phyloP scores from a whole-genome alignment of 2,797 vertebrate genomes.

The Thunnus albacares region DNA sequence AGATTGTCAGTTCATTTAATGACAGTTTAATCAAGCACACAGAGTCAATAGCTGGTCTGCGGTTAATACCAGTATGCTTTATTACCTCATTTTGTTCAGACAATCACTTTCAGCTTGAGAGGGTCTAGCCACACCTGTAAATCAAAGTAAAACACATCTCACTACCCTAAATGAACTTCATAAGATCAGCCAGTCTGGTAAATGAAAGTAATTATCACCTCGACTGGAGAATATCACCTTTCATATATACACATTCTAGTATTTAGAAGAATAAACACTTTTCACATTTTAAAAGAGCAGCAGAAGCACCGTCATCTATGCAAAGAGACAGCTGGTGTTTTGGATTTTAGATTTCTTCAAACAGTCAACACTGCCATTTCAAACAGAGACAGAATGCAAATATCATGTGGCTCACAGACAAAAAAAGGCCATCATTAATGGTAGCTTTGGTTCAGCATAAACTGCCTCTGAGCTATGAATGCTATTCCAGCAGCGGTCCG shows the following conservation, averaged over 20 bases:
- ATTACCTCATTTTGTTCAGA: conserved; percentile 28
- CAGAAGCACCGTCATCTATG: not conserved
- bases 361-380: conserved; percentile 28
- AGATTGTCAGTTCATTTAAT: conserved; percentile 15
- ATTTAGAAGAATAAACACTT: conserved; percentile 2
- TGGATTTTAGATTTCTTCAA: conserved; percentile 30
- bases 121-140: conserved; percentile 4
- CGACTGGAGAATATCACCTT: not conserved
- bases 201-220: conserved; percentile 33
- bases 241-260: not conserved
- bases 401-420: conserved; percentile 6
- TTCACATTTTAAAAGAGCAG: conserved; percentile 18
- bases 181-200: conserved; percentile 2
- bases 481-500: not conserved
- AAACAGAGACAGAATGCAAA: conserved; percentile 37
- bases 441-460: conserved; percentile 22
- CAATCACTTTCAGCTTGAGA: conserved; percentile 15
- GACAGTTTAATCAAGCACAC: conserved; percentile 19
- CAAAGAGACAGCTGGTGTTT: not conserved
- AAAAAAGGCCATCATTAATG: conserved; percentile 20
- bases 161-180: not conserved
- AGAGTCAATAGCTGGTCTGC: not conserved
- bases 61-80: conserved; percentile 23
- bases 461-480: conserved; percentile 36
- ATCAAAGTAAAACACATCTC: conserved; percentile 7